Evolutionary conservation across 2,113 vertebrate genomes (phyloP), one percentile per base, ranked within the genome.

Genomic region (Lophochroa leadbeateri): DNA sequence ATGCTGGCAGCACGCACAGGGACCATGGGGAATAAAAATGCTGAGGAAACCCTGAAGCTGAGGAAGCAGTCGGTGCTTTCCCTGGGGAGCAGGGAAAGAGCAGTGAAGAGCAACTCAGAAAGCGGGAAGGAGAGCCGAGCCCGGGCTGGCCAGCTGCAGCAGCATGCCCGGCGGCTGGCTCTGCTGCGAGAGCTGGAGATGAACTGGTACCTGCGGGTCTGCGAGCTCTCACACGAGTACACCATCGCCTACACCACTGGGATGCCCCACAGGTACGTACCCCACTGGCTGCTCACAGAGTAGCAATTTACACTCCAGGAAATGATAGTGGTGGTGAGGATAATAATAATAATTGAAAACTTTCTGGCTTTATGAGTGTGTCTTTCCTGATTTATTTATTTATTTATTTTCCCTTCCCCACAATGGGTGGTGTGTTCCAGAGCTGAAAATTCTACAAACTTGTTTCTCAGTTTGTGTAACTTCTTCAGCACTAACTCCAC

Each of bases 1-100:
- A 99, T 99, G 99, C 95, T 99, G 84, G 98, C 99, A 4, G 98
- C 99, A 12, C 98, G 99, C 64, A 99, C 98, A 4, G 98, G 99
- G 12, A 98, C 98, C 2, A 97, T 98, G 4, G 98, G 98, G 3
- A 97, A 33, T 21, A 98, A 86, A 96, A 96, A 88, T 31, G 61
- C 98, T 5, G 98, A 98, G 2, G 98, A 98, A 3, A 88, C 91
- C 5, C 65, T 97, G 44, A 90, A 97, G 92, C 97, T 98, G 88
- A 97, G 98, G 87, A 99, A 98, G 87, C 98, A 97, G 27, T 98
- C 99, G 5, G 98, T 98, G 28, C 97, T 98, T 39, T 99, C 99
- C 18, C 16, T 98, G 85, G 97, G 97, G 31, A 98, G 96, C 82
- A 81, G 96, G 93, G 97, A 97, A 6, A 93, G 92, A 76, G 90